Percentiles rank a stretch among this genome's conserved stretches.
Conservation (phyloP, 2,113 vertebrate genomes). For the Petromus typicus region DNA sequence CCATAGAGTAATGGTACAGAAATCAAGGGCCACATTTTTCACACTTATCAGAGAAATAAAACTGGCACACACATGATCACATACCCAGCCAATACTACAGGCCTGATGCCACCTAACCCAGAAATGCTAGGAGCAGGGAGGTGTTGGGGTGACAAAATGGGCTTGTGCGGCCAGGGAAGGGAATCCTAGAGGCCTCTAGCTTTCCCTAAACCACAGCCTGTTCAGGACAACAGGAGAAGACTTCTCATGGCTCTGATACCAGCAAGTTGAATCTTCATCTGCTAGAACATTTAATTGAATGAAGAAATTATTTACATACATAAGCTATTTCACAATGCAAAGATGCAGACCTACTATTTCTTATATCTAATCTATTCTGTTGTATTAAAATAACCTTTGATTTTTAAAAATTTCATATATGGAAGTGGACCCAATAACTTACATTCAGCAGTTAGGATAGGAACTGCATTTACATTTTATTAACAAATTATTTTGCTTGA, state of each 20-base stretch:
- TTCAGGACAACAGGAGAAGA: rapidly evolving
- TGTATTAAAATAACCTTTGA: not conserved
- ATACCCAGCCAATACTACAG: not conserved
- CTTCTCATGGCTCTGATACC: rapidly evolving
- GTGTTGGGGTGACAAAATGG: not conserved
- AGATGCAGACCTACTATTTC: not conserved
- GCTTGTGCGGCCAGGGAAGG: not conserved
- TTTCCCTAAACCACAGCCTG: not conserved
- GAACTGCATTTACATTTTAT: not conserved
- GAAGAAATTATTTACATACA: not conserved
- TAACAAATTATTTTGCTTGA: not conserved
- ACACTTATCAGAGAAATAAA: not conserved
- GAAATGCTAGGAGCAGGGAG: not conserved
- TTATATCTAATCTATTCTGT: not conserved
- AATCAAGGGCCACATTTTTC: rapidly evolving
- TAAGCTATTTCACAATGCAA: not conserved
- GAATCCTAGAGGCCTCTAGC: rapidly evolving
- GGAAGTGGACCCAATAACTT: not conserved
- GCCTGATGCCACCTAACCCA: not conserved
- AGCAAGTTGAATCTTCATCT: rapidly evolving
- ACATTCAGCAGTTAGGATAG: not conserved
- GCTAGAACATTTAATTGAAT: not conserved
- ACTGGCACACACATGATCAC: rapidly evolving
- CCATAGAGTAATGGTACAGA: not conserved
- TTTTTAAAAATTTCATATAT: not conserved